Percentiles rank a stretch among this genome's conserved stretches.
phyloP scores from a whole-genome alignment of 2,797 vertebrate genomes.

The Loris lydekkerianus region DNA sequence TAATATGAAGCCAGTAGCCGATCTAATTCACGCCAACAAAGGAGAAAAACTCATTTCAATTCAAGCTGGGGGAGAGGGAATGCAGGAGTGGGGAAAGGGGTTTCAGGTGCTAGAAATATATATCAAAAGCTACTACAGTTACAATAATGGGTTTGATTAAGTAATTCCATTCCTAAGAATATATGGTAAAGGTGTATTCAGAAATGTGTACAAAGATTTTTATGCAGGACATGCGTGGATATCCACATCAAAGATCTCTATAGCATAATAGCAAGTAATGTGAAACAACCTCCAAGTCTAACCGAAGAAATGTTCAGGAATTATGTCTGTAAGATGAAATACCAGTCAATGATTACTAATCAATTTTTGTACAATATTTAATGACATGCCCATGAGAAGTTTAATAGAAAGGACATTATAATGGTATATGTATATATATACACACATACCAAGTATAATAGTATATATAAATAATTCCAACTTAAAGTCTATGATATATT shows the following conservation, averaged over 20 bases:
- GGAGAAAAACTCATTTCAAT: no score
- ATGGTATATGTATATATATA: not conserved
- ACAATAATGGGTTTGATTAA: not conserved
- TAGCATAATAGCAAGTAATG: not conserved
- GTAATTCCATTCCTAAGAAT: not conserved
- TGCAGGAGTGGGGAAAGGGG: no score
- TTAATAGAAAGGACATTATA: conserved; percentile 14
- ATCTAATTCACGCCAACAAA: no score
- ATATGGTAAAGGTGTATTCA: not conserved
- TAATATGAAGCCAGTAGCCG: no score
- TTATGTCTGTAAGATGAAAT: not conserved
- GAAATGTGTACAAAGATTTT: not conserved
- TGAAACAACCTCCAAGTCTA: not conserved
- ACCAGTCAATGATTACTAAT: not conserved
- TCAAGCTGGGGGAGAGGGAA: no score
- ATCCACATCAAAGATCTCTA: not conserved
- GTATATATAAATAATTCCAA: not conserved
- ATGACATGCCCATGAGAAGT: not conserved
- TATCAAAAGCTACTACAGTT: not conserved
- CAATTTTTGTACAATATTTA: not conserved
- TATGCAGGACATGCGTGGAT: not conserved
- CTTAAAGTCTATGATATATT: not conserved
- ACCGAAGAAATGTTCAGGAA: not conserved
- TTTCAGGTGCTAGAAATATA: not conserved
- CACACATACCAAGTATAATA: no score